These are phyloP conservation scores for Mesembrinibis cayennensis DNA, from an alignment of 2,113 vertebrate genomes.

Conservation along the genomic window DNA sequence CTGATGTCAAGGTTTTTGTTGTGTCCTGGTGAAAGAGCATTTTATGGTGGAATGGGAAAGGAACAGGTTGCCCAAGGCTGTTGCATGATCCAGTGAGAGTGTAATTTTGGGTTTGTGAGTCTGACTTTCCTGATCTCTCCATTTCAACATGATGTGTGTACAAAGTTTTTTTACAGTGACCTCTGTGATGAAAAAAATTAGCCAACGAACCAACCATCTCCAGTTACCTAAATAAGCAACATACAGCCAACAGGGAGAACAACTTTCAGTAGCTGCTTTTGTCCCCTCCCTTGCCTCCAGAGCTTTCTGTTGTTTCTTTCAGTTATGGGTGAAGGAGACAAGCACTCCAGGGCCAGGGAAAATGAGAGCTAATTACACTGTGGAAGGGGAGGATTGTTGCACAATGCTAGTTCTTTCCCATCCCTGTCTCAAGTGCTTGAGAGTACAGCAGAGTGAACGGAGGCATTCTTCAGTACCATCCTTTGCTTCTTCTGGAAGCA, in stretches of 20 bases:
- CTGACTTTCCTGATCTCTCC: neutral
- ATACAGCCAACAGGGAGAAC: neutral
- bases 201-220: neutral
- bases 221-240: neutral
- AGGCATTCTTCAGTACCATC: neutral
- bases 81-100: neutral
- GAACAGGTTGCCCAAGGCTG: neutral
- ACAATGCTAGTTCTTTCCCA: neutral
- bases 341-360: conserved; percentile 7
- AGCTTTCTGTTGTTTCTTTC: conserved; percentile 28
- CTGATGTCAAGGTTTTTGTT: neutral
- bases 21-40: neutral
- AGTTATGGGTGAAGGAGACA: neutral
- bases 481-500: neutral
- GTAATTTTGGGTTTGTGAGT: neutral
- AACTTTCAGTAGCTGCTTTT: neutral
- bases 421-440: neutral
- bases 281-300: conserved; percentile 30
- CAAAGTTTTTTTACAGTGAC: neutral
- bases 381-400: neutral
- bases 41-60: neutral
- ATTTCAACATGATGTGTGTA: neutral
- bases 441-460: neutral
- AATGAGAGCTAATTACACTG: conserved; percentile 12
- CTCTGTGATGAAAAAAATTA: neutral